Evolutionary conservation across 2,888 invertebrate species (phyloP).

Genomic region (Idaea straminata): DNA sequence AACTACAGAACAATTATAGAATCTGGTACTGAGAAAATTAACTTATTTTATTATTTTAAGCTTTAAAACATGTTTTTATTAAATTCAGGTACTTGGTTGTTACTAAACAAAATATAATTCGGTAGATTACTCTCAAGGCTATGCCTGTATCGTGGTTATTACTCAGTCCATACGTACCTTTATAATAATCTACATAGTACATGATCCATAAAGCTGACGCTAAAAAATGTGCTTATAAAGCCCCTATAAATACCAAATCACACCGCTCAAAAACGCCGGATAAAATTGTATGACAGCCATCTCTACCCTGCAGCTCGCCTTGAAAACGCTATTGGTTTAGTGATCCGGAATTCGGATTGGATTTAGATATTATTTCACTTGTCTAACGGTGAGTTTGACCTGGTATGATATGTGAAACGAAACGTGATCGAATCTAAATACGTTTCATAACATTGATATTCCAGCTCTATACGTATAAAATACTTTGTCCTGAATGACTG

Average conservation of each 20-base stretch:
- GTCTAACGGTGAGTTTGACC: slow-evolving; percentile 27
- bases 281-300: slow-evolving; percentile 6
- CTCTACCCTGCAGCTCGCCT: slow-evolving; percentile 35
- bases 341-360: slow-evolving; percentile 61
- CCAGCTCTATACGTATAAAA: too few relatives aligned
- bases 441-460: background rate
- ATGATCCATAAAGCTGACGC: background rate
- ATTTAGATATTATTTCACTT: slow-evolving; percentile 52
- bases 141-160: too few relatives aligned
- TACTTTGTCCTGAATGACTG: too few relatives aligned
- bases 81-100: too few relatives aligned
- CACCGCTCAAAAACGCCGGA: slow-evolving; percentile 1
- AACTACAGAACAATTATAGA: too few relatives aligned
- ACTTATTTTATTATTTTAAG: too few relatives aligned
- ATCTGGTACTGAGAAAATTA: too few relatives aligned
- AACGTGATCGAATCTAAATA: background rate
- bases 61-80: too few relatives aligned
- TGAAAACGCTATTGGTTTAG: slow-evolving; percentile 54
- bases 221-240: too few relatives aligned
- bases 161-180: background rate
- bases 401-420: background rate
- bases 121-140: too few relatives aligned
- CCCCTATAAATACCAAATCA: background rate
- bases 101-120: too few relatives aligned
- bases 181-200: background rate